Evolutionary conservation across 2,113 vertebrate species (phyloP), one percentile per base, ranked within the genome.

Genomic region (Fukomys damarensis): DNA sequence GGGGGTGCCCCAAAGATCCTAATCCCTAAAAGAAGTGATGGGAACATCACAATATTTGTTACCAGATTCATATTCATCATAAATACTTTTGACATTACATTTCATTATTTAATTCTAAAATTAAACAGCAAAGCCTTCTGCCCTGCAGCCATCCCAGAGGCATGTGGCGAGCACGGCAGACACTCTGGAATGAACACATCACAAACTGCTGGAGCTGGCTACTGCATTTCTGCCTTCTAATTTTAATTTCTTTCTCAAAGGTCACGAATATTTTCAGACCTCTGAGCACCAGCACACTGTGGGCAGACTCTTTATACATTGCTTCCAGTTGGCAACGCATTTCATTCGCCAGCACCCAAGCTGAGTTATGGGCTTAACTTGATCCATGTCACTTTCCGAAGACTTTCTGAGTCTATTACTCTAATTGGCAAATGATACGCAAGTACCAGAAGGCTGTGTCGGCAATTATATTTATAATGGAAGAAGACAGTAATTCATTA

Each of bases 161-260:
- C 93, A 89, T 83, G 95, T 54, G 93, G 87, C 26, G 3, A 70
- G 85, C 92, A 92, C 4, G 65, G 95, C 96, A 94, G 95, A 81
- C 65, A 10, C 89, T 72, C 86, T 4, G 1, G 91, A 72, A 94
- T 92, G 96, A 95, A 94, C 97, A 98, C 97, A 94, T 93, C 81
- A 93, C 87, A 95, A 32, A 77, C 63, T 52, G 11, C 77, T 52
- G 49, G 85, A 77, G 81, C 77, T 85, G 97, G 93, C 94, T 66
- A 49, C 89, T 88, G 22, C 43, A 52, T 14, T 86, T 68, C 96
- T 89, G 92, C 95, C 93, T 96, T 63, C 97, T 97, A 97, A 97
- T 97, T 98, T 98, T 98, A 97, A 97, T 97, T 96, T 96, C 93
- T 83, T 94, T 96, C 90, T 96, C 97, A 97, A 98, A 98, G 97